Evolutionary conservation across 2,888 invertebrate species (phyloP).

Genomic region (Platycheirus rosarum): DNA sequence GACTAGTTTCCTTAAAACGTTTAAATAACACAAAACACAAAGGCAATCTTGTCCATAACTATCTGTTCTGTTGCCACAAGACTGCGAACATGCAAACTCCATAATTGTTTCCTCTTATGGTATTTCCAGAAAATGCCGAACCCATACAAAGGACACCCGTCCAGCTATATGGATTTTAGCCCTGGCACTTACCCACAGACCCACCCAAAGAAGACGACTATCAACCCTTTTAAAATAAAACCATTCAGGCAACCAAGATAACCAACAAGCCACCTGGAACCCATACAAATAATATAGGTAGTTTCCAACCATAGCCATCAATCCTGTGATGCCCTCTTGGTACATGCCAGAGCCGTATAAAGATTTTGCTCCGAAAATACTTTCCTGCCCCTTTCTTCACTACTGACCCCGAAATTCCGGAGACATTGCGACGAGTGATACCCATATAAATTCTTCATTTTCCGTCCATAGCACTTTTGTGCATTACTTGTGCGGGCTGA

Average conservation of each 20-base stretch:
- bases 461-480: conserved; percentile 23
- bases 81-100: not conserved
- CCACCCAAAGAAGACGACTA: not conserved
- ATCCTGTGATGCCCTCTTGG: not conserved
- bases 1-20: not conserved
- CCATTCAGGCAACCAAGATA: conserved; percentile 32
- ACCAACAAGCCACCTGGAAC: conserved; percentile 24
- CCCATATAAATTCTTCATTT: conserved; percentile 32
- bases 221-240: conserved; percentile 29
- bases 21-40: not conserved
- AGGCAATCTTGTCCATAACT: conserved; percentile 1
- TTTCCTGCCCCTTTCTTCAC: not conserved
- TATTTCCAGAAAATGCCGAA: conserved; percentile 10
- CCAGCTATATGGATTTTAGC: not conserved
- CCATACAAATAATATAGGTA: not conserved
- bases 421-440: conserved; percentile 9
- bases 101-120: conserved; percentile 9
- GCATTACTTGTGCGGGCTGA: conserved; percentile 43
- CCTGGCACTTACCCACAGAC: no score
- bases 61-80: not conserved
- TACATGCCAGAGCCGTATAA: conserved; percentile 26
- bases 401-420: not conserved
- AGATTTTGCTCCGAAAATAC: conserved; percentile 9
- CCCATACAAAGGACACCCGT: not conserved
- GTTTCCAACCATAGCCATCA: not conserved